A percentile compares a stretch with the other conserved stretches of the same genome.
Evolutionary conservation across 2,888 invertebrate genomes (phyloP).

Genomic region (Apodemia duryi): DNA sequence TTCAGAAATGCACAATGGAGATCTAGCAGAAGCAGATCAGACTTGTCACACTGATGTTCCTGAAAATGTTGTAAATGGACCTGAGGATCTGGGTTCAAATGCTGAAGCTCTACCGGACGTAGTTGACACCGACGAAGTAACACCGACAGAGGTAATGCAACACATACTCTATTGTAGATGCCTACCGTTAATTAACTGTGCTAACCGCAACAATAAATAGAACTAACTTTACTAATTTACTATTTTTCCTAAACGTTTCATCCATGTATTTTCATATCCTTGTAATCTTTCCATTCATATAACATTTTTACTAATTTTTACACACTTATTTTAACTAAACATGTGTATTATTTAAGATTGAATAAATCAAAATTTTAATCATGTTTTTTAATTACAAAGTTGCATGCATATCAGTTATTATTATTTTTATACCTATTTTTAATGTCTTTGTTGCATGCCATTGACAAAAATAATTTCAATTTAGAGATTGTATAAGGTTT

Average conservation of each 20-base stretch:
- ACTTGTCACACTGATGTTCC: conserved; percentile 73
- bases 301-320: conserved; percentile 17
- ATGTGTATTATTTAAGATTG: not conserved
- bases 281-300: conserved; percentile 4
- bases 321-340: not conserved
- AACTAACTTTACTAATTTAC: conserved; percentile 20
- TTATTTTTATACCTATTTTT: not conserved
- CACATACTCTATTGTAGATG: conserved; percentile 70
- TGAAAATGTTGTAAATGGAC: conserved; percentile 37
- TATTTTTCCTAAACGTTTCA: conserved; percentile 6
- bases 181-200: conserved; percentile 62
- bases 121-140: conserved; percentile 71
- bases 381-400: conserved; percentile 18
- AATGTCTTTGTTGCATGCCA: not conserved
- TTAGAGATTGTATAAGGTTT: too few relatives aligned
- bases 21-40: conserved; percentile 90
- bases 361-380: conserved; percentile 18
- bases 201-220: conserved; percentile 44
- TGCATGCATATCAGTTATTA: conserved; percentile 15
- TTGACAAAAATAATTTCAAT: too few relatives aligned
- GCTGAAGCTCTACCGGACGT: conserved; percentile 66
- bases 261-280: conserved; percentile 4
- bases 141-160: conserved; percentile 76
- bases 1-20: conserved; percentile 83
- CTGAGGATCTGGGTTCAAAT: conserved; percentile 43